Evolutionary conservation across 2,113 vertebrate species (phyloP), one percentile per base, ranked within the genome.

Genomic region (Myocastor coypus): DNA sequence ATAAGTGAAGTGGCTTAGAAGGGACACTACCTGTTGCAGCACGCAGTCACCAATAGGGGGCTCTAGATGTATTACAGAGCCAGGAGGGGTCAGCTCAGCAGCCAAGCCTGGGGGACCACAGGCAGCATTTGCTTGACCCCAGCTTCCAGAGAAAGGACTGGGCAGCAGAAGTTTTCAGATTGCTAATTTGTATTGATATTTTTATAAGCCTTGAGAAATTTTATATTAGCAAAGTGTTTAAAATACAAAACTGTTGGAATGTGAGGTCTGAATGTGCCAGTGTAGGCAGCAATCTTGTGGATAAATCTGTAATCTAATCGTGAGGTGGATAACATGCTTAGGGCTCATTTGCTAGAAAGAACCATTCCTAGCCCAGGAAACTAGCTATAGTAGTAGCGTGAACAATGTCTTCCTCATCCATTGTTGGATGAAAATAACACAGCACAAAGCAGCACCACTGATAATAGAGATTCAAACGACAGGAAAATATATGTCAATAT

Each of bases 61-160:
- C 14, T 26, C 3, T 40, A 26, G 28, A 32, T 59, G 40, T 7
- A 64, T 3, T 0, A 1, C 24, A 91, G 17, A 34, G 10, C 59
- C 16, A 28, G 14, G 7, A 17, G 9, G 40, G 32, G 42, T 46
- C 22, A 32, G 5, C 12, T 16, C 83, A 40, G 5, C 1, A 83
- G 5, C n/a, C 26, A 1, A 89, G 14, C 7, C 5, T 73, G 10
- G 22, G 7, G 24, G 20, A 66, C n/a, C 5, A 32, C 6, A 26
- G 5, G 20, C 0, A 16, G 2, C 22, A 40, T 37, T 2, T 68
- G 30, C 34, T 34, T 30, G 1, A 3, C 5, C 10, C 3, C 55
- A 77, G 32, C 17, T 59, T 73, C 19, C 20, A 66, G n/a, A 42
- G 40, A 75, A 81, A 91, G 19, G 10, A 16, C 26, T 68, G 28